Base-by-base conservation (phyloP, 1,140 invertebrate species). In the Drosophila azteca region DNA sequence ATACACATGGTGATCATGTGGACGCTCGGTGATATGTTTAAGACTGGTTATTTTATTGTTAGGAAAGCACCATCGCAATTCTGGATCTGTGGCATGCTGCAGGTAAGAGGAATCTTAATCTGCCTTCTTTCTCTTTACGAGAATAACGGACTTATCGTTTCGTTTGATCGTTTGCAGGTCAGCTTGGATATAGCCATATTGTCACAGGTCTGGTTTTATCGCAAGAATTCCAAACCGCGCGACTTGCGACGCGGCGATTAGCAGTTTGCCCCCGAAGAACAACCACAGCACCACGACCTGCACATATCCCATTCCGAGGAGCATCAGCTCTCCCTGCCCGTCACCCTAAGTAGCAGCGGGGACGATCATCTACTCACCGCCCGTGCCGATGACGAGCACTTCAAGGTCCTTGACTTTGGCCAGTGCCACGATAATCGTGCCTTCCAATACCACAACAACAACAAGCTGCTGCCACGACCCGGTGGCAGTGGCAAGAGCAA, bases 1-100 rank as follows among this genome's bases (percentile, higher is more conserved):
- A 92, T 96, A 66, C 94, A 94, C 68, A 99, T 99, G 98, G 98
- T 99, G 41, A 92, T 96, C 17, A 97, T 99, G 95, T 99, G 99
- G 99, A 97, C 97, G 8, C 94, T 95, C 74, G 96, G 96, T 77
- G 99, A 99, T 93, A 93, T 98, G 45, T 99, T 99, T 92, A 99
- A 99, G 93, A 99, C 98, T 68, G 94, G 95, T 54, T 99, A 99
- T 92, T 99, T 99, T 92, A 94, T 99, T 63, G 90, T 97, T 57
- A 94, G 97, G 77, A 94, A 96, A 71, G 96, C 97, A 9, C 98
- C 99, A 1, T 93, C 96, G 31, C 99, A 99, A 92, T 99, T 99
- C 93, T 97, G 96, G 95, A 93, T 99, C 44, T 99, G 99, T 93
- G 98, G 98, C 61, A 94, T 94, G 73, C 93, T 99, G 57, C 99